phyloP scores from a whole-genome alignment of 2,113 vertebrate species.

The Tragelaphus buxtoni region DNA sequence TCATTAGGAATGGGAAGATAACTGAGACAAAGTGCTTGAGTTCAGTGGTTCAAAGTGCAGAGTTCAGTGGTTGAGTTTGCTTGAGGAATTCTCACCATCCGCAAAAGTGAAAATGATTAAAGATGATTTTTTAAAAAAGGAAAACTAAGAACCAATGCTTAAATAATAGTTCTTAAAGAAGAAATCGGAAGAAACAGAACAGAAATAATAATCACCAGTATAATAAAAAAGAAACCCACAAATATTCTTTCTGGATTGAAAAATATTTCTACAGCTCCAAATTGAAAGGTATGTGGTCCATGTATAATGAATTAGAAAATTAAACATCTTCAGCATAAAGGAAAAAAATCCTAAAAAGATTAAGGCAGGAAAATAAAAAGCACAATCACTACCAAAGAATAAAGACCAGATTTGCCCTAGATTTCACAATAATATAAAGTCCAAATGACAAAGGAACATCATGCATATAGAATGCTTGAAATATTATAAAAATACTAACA shows the following conservation, averaged over 20 bases:
- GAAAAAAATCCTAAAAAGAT: not conserved
- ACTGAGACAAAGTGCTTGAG: not conserved
- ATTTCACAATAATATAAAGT: not conserved
- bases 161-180: not conserved
- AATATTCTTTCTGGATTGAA: not conserved
- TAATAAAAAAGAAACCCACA: not conserved
- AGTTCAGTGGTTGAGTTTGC: not conserved
- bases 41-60: not conserved
- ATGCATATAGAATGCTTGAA: not conserved
- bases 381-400: not conserved
- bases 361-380: not conserved
- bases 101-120: not conserved
- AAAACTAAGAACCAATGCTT: not conserved
- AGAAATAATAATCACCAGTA: not conserved
- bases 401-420: not conserved
- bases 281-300: not conserved
- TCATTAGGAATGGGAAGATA: not conserved
- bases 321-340: not conserved
- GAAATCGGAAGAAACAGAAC: not conserved
- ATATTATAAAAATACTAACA: not conserved
- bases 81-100: not conserved
- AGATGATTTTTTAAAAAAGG: not conserved
- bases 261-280: not conserved
- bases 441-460: not conserved
- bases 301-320: not conserved